These are phyloP conservation scores for Drusus annulatus DNA, from an alignment of 1,140 invertebrate species.

Conservation along the genomic window DNA sequence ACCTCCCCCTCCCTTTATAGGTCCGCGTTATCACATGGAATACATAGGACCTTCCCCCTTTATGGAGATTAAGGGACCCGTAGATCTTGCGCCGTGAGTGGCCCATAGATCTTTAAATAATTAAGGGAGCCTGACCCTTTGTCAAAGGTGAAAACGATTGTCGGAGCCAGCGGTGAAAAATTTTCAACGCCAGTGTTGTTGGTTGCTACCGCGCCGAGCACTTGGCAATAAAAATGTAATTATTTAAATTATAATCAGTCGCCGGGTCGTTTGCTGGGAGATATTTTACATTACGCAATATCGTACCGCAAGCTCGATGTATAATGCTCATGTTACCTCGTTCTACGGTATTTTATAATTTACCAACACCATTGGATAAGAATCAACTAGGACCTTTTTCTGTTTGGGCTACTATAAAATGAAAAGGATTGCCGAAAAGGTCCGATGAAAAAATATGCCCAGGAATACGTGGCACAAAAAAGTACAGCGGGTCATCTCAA, in stretches of 20 bases:
- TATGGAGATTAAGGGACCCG: constrained; percentile 47
- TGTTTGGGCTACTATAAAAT: too few species aligned
- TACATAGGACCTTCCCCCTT: constrained; percentile 57
- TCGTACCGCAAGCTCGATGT: too few species aligned
- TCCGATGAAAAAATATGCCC: too few species aligned
- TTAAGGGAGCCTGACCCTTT: constrained; percentile 50
- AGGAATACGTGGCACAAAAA: too few species aligned
- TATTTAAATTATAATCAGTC: constrained; percentile 9
- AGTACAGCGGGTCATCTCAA: too few species aligned
- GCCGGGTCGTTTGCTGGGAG: neutral
- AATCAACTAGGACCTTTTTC: too few species aligned
- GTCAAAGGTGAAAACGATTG: constrained; percentile 44
- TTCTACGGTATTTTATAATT: too few species aligned
- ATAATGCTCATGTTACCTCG: too few species aligned
- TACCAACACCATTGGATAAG: too few species aligned
- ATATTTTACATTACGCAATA: neutral
- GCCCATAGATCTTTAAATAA: constrained; percentile 53
- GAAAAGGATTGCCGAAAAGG: too few species aligned
- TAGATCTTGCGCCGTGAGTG: constrained; percentile 47
- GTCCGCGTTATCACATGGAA: constrained; percentile 53
- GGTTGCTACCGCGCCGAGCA: neutral
- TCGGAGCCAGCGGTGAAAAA: constrained; percentile 18
- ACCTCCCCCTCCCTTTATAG: constrained; percentile 21
- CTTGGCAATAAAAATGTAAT: constrained; percentile 11
- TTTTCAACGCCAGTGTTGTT: neutral